Evolutionary conservation across 2,113 vertebrate genomes (phyloP), one percentile per base, ranked within the genome.

Genomic region (Callaeas wilsoni): DNA sequence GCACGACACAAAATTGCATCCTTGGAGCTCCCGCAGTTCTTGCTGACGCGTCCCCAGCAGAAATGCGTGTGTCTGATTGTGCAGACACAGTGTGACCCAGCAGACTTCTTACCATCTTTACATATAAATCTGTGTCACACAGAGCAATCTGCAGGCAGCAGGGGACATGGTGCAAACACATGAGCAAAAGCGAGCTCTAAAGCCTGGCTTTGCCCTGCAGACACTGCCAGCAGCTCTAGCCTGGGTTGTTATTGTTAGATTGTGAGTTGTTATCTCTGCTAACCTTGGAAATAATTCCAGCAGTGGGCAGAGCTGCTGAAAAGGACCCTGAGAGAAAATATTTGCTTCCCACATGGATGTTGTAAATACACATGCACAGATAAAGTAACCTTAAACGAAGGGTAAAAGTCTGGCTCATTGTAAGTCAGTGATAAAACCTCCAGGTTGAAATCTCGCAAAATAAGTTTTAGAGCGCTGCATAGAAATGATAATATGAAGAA

Each of bases 241-340:
- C 80, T 37, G 52, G 30, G 9, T 18, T 32, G 63, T n/a, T 67
- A 27, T 63, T 76, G 57, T 50, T 60, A 9, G 20, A 7, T 2
- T 65, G 44, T 64, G 60, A 78, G 32, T 13, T 26, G 7, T 69
- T 79, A 55, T 53, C 62, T 67, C 50, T 76, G 62, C 42, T 74
- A 77, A 59, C 73, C 68, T 94, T 78, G 76, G 91, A 75, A 89
- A 63, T 62, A 42, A 82, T 79, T 87, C 73, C 62, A 67, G 5
- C 42, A 47, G 32, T 14, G 29, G 68, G 49, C 33, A 89, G 52
- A 49, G 53, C 44, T 67, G 44, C 62, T 95, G 84, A 78, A 87
- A 87, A 68, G 47, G 53, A 56, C 44, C 47, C 87, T 87, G 81
- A 37, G 52, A 84, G 62, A 79, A 69, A 41, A 55, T 22, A 78